These are phyloP conservation scores for Orussus abietinus DNA, from an alignment of 1,140 invertebrate genomes.

Conservation along the genomic window DNA sequence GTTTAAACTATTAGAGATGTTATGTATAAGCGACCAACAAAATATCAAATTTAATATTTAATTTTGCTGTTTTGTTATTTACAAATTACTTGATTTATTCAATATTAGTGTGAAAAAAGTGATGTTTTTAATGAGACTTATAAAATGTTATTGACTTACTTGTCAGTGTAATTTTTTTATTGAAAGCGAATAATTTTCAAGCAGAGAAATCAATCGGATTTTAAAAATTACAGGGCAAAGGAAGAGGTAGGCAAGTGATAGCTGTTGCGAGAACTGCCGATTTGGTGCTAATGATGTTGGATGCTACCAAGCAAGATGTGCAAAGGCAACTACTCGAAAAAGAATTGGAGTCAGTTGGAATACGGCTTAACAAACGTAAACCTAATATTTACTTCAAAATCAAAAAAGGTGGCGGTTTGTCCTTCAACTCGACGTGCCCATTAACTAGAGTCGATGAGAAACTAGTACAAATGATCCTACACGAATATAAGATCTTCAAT, in stretches of 20 bases:
- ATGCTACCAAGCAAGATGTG: conserved; percentile 95
- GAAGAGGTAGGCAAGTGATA: conserved; percentile 72
- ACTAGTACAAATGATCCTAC: conserved; percentile 95
- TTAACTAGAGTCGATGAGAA: conserved; percentile 95
- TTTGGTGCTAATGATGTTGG: conserved; percentile 97
- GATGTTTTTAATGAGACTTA: no score
- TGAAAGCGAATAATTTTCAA: background rate
- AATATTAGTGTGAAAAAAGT: no score
- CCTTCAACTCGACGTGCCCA: conserved; percentile 95
- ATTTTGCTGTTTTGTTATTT: no score
- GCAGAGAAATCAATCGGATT: conserved; percentile 2
- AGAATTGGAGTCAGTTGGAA: conserved; percentile 95
- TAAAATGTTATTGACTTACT: no score
- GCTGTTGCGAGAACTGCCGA: conserved; percentile 96
- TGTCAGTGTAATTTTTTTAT: no score
- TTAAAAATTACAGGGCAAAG: conserved; percentile 39
- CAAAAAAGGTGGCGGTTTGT: conserved; percentile 97
- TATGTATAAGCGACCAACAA: no score
- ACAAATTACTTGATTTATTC: no score
- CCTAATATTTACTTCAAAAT: conserved; percentile 99
- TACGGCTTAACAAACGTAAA: conserved; percentile 88
- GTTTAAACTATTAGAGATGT: no score
- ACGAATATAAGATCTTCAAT: conserved; percentile 99
- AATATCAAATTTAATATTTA: no score
- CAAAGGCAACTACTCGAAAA: conserved; percentile 86